Evolutionary conservation across 2,888 invertebrate species (phyloP), one percentile per base, ranked within the genome.

Genomic region (Linnaemya tessellans): DNA sequence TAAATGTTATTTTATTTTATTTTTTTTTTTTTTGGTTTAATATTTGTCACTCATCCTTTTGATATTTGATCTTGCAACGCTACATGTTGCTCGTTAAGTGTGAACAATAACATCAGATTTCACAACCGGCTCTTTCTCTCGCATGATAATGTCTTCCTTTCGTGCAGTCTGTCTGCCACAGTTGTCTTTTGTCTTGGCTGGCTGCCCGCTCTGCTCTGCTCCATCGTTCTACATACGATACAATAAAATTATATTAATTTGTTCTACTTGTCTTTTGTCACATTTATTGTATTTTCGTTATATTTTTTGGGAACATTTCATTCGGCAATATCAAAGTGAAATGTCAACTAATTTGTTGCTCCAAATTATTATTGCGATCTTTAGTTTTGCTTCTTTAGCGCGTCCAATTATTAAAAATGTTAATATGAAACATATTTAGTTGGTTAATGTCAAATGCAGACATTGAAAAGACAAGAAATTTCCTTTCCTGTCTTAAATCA

Each of bases 251-350:
- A 90, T 90, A 89, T 89, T 88, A 89, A 91, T 91, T 91, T 91
- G 91, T 90, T 89, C 88, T 90, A 90, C 90, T 89, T 90, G 90
- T 90, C 89, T 89, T 88, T 90, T 90, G 90, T 90, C 89, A 65
- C 70, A 77, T 71, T 54, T 65, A 20, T 51, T 65, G 38, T 56
- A 22, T 68, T 41, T 49, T 51, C 2, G 51, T 54, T 87, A 86
- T 84, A 56, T 49, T n/a, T 41, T 64, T 65, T 35, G 43, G 43
- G 10, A 64, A 68, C 64, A 80, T 85, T 83, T 87, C 86, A 87
- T 85, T 85, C 91, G 90, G 90, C 88, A 84, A 88, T 88, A 88
- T 91, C 90, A 90, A 91, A 90, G 88, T 30, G 20, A 79, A 86
- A 43, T 82, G 88, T 88, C 89, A 90, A 84, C 88, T 88, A 90